These are phyloP conservation scores for Leptopilina boulardi DNA, from an alignment of 1,140 invertebrate genomes.

Conservation along the genomic window DNA sequence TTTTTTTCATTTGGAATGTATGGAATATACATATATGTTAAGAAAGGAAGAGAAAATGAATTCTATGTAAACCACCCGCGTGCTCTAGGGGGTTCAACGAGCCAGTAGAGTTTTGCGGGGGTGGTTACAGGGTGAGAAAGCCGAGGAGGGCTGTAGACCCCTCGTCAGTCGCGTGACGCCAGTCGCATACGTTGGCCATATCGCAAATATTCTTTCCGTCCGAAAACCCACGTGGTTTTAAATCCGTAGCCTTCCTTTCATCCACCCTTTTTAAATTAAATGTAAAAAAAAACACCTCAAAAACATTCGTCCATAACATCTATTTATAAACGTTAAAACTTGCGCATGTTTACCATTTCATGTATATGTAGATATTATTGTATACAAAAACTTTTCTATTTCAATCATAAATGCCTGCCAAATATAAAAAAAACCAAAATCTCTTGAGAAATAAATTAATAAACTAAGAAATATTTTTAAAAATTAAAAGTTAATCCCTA, in stretches of 20 bases:
- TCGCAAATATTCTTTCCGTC: slow-evolving; percentile 48
- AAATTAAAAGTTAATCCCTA: neutral
- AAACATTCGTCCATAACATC: neutral
- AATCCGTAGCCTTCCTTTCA: neutral
- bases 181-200: slow-evolving; percentile 55
- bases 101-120: neutral
- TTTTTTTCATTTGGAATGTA: too few species aligned
- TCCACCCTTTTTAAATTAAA: neutral
- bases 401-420: too few species aligned
- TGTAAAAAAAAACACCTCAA: neutral
- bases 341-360: too few species aligned
- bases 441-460: too few species aligned
- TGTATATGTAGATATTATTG: too few species aligned
- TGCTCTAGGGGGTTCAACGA: neutral
- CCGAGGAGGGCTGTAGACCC: slow-evolving; percentile 61
- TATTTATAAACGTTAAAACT: neutral
- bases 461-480: neutral
- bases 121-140: slow-evolving; percentile 44
- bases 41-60: neutral
- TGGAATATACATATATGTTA: too few species aligned
- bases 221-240: slow-evolving; percentile 50
- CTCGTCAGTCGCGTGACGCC: slow-evolving; percentile 66
- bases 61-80: neutral
- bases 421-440: too few species aligned
- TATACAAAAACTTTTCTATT: neutral